Evolutionary conservation across 2,888 invertebrate genomes (phyloP).

Genomic region (Eugnorisma glareosa): DNA sequence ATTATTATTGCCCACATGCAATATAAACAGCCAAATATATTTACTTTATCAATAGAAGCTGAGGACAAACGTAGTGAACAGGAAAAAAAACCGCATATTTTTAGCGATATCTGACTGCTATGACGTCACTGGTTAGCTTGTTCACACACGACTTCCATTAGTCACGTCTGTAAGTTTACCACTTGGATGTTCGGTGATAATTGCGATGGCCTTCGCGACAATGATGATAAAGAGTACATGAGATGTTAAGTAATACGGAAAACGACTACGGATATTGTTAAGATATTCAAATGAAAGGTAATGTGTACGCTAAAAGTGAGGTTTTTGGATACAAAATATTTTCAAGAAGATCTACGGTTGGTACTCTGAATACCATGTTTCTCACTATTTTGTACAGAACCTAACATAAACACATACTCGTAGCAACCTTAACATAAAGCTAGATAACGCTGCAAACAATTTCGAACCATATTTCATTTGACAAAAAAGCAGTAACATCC

Average conservation of each 20-base stretch:
- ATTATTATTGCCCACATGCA: neutral
- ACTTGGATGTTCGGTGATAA: slow-evolving; percentile 77
- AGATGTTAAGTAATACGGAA: slow-evolving; percentile 59
- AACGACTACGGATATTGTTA: slow-evolving; percentile 36
- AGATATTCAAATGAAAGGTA: slow-evolving; percentile 39
- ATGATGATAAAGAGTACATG: slow-evolving; percentile 63
- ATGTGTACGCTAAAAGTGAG: neutral
- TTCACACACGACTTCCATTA: slow-evolving; percentile 70
- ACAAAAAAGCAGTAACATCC: neutral
- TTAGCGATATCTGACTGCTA: slow-evolving; percentile 42
- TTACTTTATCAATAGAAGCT: slow-evolving; percentile 30
- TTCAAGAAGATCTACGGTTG: neutral
- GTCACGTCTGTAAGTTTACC: slow-evolving; percentile 77
- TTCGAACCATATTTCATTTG: neutral
- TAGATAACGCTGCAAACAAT: neutral
- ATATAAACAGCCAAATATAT: slow-evolving; percentile 1
- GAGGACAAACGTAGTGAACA: slow-evolving; percentile 3
- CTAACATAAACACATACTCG: neutral
- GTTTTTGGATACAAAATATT: neutral
- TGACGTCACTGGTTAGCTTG: slow-evolving; percentile 45
- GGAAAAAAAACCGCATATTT: slow-evolving; percentile 40
- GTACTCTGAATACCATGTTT: neutral
- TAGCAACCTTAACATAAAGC: neutral
- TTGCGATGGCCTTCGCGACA: slow-evolving; percentile 77
- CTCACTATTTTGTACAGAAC: neutral